Conservation (phyloP, 2,113 vertebrate genomes). For the Myodes glareolus region DNA sequence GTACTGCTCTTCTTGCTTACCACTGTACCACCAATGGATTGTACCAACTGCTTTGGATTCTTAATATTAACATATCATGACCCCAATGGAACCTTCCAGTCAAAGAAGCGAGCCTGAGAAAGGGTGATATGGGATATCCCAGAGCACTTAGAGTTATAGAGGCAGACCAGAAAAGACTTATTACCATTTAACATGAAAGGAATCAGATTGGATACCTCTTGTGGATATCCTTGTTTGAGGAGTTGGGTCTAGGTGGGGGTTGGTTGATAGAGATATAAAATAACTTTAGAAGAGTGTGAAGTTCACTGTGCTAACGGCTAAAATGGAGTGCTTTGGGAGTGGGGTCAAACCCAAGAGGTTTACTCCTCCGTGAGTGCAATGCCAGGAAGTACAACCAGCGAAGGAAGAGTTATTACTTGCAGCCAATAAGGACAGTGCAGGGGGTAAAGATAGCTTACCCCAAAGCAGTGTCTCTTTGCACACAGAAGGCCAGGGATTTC, state of each 20-base stretch:
- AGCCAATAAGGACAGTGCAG: not conserved
- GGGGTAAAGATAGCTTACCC: not conserved
- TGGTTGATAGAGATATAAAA: not conserved
- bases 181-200: not conserved
- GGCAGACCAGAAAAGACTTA: not conserved
- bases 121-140: not conserved
- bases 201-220: not conserved
- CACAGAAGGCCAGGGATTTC: not conserved
- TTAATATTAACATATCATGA: not conserved
- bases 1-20: not conserved
- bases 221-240: not conserved
- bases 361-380: not conserved
- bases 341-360: not conserved
- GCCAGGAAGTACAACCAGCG: no score
- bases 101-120: not conserved
- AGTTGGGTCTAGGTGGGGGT: not conserved
- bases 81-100: not conserved
- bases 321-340: not conserved
- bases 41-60: not conserved
- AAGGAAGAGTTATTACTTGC: not conserved
- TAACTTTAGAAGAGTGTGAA: constrained; percentile 1
- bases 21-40: not conserved
- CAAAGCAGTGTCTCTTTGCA: not conserved
- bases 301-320: not conserved
- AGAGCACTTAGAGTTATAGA: not conserved